Conservation (phyloP, 2,113 vertebrate species). For the Mixornis gularis region DNA sequence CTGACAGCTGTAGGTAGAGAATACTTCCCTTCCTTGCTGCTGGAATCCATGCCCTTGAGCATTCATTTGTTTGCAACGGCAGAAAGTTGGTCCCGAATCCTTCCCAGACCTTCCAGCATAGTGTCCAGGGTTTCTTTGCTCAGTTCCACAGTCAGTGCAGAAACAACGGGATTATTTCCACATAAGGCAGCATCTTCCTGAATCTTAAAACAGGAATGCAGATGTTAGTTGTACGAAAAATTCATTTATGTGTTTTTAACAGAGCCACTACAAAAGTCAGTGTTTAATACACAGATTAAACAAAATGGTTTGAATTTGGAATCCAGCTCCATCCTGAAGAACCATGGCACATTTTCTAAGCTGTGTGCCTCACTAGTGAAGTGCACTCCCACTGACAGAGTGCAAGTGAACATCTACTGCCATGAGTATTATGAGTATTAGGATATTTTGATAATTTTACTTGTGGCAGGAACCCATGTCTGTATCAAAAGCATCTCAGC, state of each 20-base stretch:
- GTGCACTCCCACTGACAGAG: not conserved
- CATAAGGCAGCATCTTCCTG: conserved; percentile 76
- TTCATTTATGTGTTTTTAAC: not conserved
- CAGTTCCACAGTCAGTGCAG: conserved; percentile 86
- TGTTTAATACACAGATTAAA: not conserved
- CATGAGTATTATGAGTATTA: fast-evolving
- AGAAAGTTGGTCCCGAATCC: conserved; percentile 88
- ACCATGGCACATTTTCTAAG: not conserved
- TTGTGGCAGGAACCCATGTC: not conserved
- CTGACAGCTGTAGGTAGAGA: not conserved
- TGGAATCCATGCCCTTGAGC: not conserved
- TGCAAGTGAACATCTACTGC: not conserved
- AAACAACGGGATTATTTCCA: conserved; percentile 63
- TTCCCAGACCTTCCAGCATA: conserved; percentile 89
- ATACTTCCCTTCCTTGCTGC: not conserved
- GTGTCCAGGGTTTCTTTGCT: conserved; percentile 92
- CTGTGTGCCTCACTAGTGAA: not conserved
- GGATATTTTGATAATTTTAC: not conserved
- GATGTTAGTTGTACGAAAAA: not conserved
- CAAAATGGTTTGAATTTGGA: not conserved
- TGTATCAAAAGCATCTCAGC: not conserved
- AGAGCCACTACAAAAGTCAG: not conserved
- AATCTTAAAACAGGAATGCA: conserved; percentile 71
- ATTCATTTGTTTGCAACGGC: conserved; percentile 82
- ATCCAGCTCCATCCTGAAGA: not conserved